These are phyloP conservation scores for Lagorchestes hirsutus DNA, from an alignment of 2,797 vertebrate genomes.

Conservation along the genomic window DNA sequence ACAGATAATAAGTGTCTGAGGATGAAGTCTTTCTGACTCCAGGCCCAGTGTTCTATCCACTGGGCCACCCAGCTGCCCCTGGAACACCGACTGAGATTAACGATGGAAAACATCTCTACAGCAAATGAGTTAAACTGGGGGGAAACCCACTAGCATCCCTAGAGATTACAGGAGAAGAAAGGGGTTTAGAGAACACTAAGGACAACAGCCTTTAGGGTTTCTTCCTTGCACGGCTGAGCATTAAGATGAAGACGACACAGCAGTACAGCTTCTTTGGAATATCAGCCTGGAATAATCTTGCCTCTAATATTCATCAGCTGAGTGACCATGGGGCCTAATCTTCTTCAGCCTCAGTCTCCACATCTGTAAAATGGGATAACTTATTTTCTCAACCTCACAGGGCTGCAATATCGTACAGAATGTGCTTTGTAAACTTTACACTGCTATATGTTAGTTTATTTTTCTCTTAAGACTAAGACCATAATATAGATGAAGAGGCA, in stretches of 20 bases:
- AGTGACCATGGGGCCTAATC: background rate
- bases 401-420: no score
- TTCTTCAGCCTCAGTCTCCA: background rate
- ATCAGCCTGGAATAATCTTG: background rate
- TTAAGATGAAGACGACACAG: no score
- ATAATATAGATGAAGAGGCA: background rate
- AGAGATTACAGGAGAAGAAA: background rate
- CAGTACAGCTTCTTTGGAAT: background rate
- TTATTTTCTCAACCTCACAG: background rate
- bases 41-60: background rate
- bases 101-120: background rate
- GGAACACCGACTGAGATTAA: background rate
- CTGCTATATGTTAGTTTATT: background rate
- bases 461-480: background rate
- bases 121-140: constrained; percentile 14
- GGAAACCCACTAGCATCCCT: background rate
- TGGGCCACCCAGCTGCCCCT: no score
- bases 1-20: background rate
- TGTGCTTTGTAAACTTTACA: background rate
- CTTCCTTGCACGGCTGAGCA: no score
- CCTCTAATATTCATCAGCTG: background rate
- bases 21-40: background rate
- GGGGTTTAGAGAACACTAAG: background rate
- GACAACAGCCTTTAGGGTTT: no score
- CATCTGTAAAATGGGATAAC: background rate